These are phyloP conservation scores for Pseudococcus jackbeardsleyi DNA, from an alignment of 2,888 invertebrate species.

Conservation along the genomic window DNA sequence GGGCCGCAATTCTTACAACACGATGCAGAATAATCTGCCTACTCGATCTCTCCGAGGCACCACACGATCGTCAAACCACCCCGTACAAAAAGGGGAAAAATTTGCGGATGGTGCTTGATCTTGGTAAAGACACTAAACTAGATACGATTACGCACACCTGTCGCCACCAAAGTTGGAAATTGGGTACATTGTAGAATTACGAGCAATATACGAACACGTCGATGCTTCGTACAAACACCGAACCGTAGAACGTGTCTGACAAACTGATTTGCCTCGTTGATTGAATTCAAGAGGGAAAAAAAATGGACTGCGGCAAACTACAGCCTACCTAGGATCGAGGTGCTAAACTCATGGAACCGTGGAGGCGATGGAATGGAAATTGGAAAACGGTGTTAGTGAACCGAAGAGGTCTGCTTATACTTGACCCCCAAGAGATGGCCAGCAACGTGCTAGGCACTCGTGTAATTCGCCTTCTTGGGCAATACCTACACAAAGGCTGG, in stretches of 20 bases:
- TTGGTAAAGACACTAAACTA: not conserved
- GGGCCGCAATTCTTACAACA: too few relatives aligned
- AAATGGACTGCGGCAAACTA: too few relatives aligned
- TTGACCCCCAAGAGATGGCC: not conserved
- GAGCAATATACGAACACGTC: not conserved
- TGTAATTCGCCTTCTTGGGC: not conserved
- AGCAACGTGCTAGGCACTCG: not conserved
- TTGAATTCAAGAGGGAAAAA: not conserved
- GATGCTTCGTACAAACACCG: not conserved
- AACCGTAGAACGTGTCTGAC: not conserved
- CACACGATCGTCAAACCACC: too few relatives aligned
- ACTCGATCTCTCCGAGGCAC: too few relatives aligned
- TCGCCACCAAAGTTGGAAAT: not conserved
- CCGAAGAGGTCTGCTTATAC: not conserved
- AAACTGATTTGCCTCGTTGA: not conserved
- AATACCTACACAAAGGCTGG: not conserved
- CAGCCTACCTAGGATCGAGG: too few relatives aligned
- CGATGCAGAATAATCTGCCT: too few relatives aligned
- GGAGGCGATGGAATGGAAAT: not conserved
- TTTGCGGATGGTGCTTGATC: not conserved
- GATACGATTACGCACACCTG: not conserved
- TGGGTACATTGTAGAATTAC: not conserved
- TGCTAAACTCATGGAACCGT: too few relatives aligned
- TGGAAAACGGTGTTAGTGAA: not conserved
- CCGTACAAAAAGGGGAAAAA: too few relatives aligned